Evolutionary conservation across 2,113 vertebrate species (phyloP), one percentile per base, ranked within the genome.

Genomic region (Sander vitreus): DNA sequence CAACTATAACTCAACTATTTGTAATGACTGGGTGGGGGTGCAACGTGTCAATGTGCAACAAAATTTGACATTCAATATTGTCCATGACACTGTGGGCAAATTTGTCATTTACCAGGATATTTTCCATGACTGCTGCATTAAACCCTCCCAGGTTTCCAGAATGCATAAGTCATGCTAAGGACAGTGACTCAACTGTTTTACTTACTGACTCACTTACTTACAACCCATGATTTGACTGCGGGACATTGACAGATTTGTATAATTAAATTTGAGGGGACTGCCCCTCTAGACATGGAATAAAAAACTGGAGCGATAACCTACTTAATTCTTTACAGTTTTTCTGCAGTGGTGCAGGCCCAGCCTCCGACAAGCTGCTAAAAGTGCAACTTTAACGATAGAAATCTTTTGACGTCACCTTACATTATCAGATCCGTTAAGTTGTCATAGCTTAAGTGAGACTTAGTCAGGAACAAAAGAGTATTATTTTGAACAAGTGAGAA

Each of bases 321-420:
- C 11, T 33, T 25, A 2, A 39, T 13, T 65, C 2, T 63, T 30
- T 15, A 48, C 11, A 12, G 11, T 45, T 72, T 67, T 67, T 18
- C 21, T 21, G 8, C 15, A 18, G 43, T 18, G 5, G 25, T 2
- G 21, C 23, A 60, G 30, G 18, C 8, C 25, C 8, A 43, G 21
- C 50, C 15, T 23, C n/a, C 23, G 6, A 4, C 3, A 1, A 45
- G 18, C 50, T 39, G n/a, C 27, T 23, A 4, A 33, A 60, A 47
- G 45, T 19, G 23, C 16, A n/a, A 53, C 33, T 23, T 23, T 19
- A 57, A 19, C 4, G 53, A 58, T 51, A 30, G 21, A 59, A 54
- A 57, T 73, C 59, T 68, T 45, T 48, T 75, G 62, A 77, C 18
- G 45, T 88, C 60, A 73, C 16, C 2, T n/a, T 19, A 6, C 4